Evolutionary conservation across 2,113 vertebrate genomes (phyloP).

Genomic region (Natator depressus): DNA sequence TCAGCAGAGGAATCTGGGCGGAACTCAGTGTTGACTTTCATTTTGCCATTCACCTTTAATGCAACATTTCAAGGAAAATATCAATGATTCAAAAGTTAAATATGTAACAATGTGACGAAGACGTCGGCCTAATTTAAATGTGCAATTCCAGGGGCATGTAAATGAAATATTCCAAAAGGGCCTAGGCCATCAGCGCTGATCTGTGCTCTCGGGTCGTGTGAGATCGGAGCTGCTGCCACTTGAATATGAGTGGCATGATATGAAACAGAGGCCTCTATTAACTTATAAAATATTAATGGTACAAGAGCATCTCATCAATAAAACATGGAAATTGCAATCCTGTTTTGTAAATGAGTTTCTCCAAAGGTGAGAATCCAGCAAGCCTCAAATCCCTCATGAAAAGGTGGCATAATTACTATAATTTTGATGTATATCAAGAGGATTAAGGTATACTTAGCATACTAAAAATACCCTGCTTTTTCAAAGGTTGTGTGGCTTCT

Average conservation of each 20-base stretch:
- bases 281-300: neutral
- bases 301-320: conserved; percentile 42
- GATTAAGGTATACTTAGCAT: conserved; percentile 60
- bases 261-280: neutral
- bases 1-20: rapidly evolving
- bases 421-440: conserved; percentile 65
- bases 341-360: conserved; percentile 50
- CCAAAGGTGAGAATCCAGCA: neutral
- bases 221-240: neutral
- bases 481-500: conserved; percentile 40
- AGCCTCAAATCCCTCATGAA: conserved; percentile 54
- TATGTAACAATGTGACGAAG: neutral
- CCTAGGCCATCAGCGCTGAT: neutral
- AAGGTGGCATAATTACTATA: conserved; percentile 76
- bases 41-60: neutral
- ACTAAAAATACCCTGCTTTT: conserved; percentile 72
- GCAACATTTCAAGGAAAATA: neutral
- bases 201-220: neutral
- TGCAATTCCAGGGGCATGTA: neutral
- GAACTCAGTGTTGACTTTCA: rapidly evolving
- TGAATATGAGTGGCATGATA: neutral
- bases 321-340: neutral
- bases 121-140: neutral
- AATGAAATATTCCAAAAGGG: neutral
- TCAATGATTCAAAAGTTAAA: conserved; percentile 3